These are phyloP conservation scores for Thamnophis elegans DNA, from an alignment of 2,797 vertebrate species.

Conservation along the genomic window DNA sequence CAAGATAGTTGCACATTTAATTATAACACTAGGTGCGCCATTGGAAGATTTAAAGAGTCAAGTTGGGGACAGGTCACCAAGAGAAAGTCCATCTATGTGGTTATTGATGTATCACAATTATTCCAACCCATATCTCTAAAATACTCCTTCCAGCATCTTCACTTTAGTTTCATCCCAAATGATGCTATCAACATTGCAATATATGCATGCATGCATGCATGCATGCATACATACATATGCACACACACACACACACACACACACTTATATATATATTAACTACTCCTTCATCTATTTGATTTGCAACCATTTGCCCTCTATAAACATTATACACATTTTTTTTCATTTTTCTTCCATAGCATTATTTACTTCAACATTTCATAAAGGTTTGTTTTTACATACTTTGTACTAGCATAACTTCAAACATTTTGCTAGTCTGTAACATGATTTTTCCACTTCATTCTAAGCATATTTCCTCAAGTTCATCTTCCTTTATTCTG, in stretches of 20 bases:
- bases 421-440: neutral
- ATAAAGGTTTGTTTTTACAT: neutral
- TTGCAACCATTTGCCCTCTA: neutral
- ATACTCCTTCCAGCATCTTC: neutral
- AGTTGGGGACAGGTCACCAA: neutral
- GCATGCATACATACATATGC: too few species aligned
- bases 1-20: neutral
- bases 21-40: neutral
- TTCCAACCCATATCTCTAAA: neutral
- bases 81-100: neutral
- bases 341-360: neutral
- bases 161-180: too few species aligned
- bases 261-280: neutral
- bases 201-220: neutral
- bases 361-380: neutral
- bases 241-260: too few species aligned
- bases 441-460: neutral
- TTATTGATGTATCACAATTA: neutral
- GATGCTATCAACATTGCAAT: neutral
- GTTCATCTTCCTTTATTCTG: neutral
- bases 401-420: neutral
- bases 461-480: neutral
- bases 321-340: neutral
- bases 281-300: neutral
- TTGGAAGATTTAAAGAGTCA: neutral